Base-by-base conservation (phyloP, 2,888 invertebrate genomes). In the Napeogenes sylphis region DNA sequence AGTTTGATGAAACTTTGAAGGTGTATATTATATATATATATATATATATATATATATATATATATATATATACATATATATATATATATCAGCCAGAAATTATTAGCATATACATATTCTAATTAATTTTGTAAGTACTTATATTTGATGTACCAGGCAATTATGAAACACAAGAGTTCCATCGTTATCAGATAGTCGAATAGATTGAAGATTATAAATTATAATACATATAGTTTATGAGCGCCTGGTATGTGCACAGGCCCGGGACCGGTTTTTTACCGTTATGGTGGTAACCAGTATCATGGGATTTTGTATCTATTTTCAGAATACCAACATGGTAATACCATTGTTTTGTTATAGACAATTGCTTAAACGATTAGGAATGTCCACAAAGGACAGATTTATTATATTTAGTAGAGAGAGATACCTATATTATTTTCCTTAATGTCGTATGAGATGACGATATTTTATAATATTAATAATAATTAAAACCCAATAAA, bases 201-300 rank as follows among this genome's bases (percentile, higher is more conserved):
- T 21, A 55, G 60, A 59, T 62, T 21, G 21, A 21, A 62, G 55
- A 51, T 60, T 62, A 67, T 62, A 21, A 21, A 21, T 21, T 57
- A 60, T 45, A 59, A n/a, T 38, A 45, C 53, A 62, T 62, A 58
- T 67, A 62, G 61, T 53, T 55, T 58, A 67, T 59, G 59, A 61
- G 38, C 56, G 59, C 56, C 62, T 47, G 63, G 71, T 71, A 60
- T 73, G 67, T 59, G 66, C 62, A 71, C 62, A 73, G 71, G 63
- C 59, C 67, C 57, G 75, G 72, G 74, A 83, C 83, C 82, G 81
- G 83, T 82, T 83, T 69, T 59, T 66, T 68, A 77, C 82, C 80
- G 83, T 83, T 83, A 82, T 62, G 63, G 46, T 62, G 63, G 46
- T 35, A 42, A 47, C 53, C 60, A 54, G 60, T 60, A 62, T 35